These are phyloP conservation scores for Microcebus jonahi DNA, from an alignment of 2,113 vertebrate species.

Conservation along the genomic window DNA sequence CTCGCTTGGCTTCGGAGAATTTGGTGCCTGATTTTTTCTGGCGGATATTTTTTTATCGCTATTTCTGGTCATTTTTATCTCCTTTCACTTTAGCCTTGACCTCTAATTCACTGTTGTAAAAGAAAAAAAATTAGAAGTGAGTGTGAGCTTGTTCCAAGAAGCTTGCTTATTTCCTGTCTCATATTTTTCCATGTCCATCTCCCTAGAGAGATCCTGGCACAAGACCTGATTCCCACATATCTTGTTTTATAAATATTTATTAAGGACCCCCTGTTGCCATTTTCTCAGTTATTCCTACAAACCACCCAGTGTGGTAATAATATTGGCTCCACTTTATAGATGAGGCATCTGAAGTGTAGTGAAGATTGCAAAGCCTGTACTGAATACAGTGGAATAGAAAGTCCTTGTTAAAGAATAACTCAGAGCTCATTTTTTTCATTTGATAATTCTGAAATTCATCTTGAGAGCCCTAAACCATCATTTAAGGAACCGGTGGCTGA, in stretches of 20 bases:
- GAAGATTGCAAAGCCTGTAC: not conserved
- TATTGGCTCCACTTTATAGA: not conserved
- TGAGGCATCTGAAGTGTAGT: not conserved
- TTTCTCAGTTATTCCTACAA: not conserved
- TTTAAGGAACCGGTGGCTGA: not conserved
- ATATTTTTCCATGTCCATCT: not conserved
- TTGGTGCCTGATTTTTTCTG: not conserved
- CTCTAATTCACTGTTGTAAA: slow-evolving; percentile 30
- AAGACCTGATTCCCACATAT: not conserved
- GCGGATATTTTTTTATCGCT: not conserved
- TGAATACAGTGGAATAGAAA: not conserved
- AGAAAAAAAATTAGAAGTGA: not conserved
- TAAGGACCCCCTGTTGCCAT: not conserved
- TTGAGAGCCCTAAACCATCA: not conserved
- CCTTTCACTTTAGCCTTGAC: slow-evolving; percentile 8
- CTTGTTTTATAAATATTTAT: slow-evolving; percentile 19
- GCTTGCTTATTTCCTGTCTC: not conserved
- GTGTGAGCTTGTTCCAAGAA: slow-evolving; percentile 36
- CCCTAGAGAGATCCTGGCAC: not conserved
- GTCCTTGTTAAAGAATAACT: slow-evolving; percentile 1
- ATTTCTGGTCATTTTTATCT: slow-evolving; percentile 34
- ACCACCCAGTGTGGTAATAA: not conserved
- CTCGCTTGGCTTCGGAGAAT: not conserved
- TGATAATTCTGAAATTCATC: not conserved
- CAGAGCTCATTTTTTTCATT: not conserved